Conservation (phyloP, 2,113 vertebrate genomes). For the Narcine bancroftii region DNA sequence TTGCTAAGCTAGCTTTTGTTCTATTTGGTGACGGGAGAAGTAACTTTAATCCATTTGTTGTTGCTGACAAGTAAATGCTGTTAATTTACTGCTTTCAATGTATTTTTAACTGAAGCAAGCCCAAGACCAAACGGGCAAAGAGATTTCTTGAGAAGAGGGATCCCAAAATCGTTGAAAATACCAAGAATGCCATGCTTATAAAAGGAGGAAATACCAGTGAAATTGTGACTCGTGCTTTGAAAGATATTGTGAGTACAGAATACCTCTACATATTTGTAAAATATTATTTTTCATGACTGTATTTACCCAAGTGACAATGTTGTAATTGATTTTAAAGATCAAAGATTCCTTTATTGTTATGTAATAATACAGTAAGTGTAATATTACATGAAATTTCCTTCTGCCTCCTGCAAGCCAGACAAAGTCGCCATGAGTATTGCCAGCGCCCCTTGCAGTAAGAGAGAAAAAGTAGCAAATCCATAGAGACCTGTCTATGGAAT, state of each 20-base stretch:
- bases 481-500: no score
- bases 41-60: neutral
- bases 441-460: no score
- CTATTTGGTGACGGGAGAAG: neutral
- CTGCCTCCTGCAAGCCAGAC: no score
- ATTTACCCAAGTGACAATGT: conserved; percentile 39
- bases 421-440: no score
- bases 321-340: neutral
- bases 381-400: no score
- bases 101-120: conserved; percentile 65
- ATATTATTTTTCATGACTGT: conserved; percentile 38
- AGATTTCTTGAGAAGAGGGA: conserved; percentile 80
- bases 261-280: neutral
- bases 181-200: conserved; percentile 84
- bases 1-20: neutral
- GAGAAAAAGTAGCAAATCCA: no score
- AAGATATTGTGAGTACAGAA: conserved; percentile 71
- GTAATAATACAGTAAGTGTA: no score
- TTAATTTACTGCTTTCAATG: neutral
- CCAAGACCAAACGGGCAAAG: conserved; percentile 86
- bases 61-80: neutral
- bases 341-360: no score
- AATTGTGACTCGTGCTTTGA: conserved; percentile 71
- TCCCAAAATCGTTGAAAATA: conserved; percentile 76
- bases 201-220: conserved; percentile 82